Conservation (phyloP, 2,113 vertebrate species). For the Neotragus moschatus region DNA sequence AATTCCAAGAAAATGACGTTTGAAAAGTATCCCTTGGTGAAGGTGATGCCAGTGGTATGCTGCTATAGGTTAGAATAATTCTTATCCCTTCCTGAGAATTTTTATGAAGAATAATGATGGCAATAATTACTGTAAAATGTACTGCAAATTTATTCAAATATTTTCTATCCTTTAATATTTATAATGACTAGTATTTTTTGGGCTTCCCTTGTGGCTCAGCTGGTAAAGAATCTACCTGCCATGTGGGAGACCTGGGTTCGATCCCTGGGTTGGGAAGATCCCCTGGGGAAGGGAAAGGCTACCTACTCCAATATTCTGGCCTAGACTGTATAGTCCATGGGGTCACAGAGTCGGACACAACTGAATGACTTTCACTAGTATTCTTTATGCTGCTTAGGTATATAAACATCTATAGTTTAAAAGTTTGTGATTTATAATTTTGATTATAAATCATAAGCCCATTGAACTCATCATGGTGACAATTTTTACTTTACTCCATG, state of each 20-base stretch:
- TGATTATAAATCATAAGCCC: background rate
- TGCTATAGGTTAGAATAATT: background rate
- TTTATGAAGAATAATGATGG: constrained; percentile 7
- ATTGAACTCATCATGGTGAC: background rate
- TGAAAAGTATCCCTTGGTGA: background rate
- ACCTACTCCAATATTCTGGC: no score
- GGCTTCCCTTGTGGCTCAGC: no score
- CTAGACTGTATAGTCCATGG: no score
- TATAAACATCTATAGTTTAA: background rate
- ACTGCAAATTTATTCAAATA: background rate
- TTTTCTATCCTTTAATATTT: background rate
- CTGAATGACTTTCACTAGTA: background rate
- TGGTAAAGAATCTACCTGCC: no score
- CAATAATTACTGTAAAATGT: background rate
- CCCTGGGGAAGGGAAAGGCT: no score
- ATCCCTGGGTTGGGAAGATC: no score
- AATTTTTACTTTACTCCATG: background rate
- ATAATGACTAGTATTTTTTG: background rate
- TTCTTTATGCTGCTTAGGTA: background rate
- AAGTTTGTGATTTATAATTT: background rate
- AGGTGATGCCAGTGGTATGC: background rate
- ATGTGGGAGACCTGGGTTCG: no score
- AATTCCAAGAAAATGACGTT: background rate
- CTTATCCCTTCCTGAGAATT: background rate
- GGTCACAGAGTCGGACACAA: no score